Evolutionary conservation across 2,888 invertebrate species (phyloP).

Genomic region (Neoscelio sp.): DNA sequence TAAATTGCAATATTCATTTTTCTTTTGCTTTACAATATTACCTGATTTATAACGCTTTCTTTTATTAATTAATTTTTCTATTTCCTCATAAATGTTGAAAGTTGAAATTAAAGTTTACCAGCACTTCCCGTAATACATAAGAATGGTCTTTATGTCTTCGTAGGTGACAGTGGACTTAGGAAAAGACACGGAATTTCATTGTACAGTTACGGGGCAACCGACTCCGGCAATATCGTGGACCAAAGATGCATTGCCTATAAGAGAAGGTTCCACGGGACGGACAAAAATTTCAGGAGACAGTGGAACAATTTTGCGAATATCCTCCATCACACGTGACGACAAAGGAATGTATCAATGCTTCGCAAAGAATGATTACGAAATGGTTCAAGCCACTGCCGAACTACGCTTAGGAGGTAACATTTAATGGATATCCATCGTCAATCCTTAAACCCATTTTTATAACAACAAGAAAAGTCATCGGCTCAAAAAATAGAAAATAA

Average conservation of each 20-base stretch:
- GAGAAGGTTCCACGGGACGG: conserved; percentile 81
- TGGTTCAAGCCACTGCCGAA: conserved; percentile 96
- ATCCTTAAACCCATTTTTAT: too few relatives aligned
- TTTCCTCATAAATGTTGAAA: too few relatives aligned
- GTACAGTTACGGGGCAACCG: conserved; percentile 94
- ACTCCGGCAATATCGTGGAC: conserved; percentile 83
- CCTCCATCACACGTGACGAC: conserved; percentile 90
- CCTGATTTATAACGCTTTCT: too few relatives aligned
- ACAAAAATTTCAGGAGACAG: conserved; percentile 80
- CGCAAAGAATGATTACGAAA: conserved; percentile 95
- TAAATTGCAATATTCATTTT: conserved; percentile 4
- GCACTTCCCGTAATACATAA: neutral
- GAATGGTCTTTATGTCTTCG: conserved; percentile 31
- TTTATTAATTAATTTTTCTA: too few relatives aligned
- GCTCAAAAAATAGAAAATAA: neutral
- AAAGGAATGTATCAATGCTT: conserved; percentile 99
- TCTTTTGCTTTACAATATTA: too few relatives aligned
- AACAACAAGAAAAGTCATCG: neutral
- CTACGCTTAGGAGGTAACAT: conserved; percentile 97
- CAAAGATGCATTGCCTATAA: conserved; percentile 83
- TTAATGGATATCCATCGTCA: too few relatives aligned
- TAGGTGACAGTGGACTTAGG: conserved; percentile 93
- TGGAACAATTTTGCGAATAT: conserved; percentile 81
- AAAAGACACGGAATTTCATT: conserved; percentile 93
- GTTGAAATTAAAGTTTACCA: too few relatives aligned